phyloP scores from a whole-genome alignment of 2,888 invertebrate species.

The Eulithis testata region DNA sequence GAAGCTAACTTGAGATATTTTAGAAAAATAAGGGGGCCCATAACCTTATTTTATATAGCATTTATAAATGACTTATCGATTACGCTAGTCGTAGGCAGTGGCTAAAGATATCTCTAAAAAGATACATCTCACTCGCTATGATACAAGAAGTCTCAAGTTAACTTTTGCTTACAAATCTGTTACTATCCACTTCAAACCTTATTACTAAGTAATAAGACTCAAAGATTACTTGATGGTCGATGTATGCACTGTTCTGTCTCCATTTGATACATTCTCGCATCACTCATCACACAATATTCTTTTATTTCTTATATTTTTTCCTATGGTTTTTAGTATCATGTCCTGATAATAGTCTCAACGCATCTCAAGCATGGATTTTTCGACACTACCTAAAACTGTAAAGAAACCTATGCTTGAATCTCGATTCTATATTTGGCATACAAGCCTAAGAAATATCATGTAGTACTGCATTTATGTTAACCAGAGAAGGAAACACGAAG shows the following conservation, averaged over 20 bases:
- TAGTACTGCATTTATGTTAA: no score
- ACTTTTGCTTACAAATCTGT: not conserved
- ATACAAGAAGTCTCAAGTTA: not conserved
- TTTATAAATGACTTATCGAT: not conserved
- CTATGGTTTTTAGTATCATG: conserved; percentile 19
- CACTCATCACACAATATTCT: conserved; percentile 57
- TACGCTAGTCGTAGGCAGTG: conserved; percentile 8
- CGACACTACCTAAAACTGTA: no score
- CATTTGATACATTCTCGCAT: conserved; percentile 61
- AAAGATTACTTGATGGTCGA: conserved; percentile 1
- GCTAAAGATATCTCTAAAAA: no score
- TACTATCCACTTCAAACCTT: conserved; percentile 32
- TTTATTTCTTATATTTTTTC: conserved; percentile 43
- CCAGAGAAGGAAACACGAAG: no score
- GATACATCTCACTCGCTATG: conserved; percentile 1
- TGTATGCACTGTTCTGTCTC: conserved; percentile 59
- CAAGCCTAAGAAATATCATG: no score
- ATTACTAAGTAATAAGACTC: conserved; percentile 21
- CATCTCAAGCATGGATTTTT: no score
- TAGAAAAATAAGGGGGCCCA: no score
- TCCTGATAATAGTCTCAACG: not conserved
- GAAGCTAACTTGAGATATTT: conserved; percentile 2
- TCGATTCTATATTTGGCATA: no score
- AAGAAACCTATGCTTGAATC: no score
- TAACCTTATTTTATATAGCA: no score